Conservation (phyloP, 2,888 invertebrate genomes). For the Cordilura impudica region DNA sequence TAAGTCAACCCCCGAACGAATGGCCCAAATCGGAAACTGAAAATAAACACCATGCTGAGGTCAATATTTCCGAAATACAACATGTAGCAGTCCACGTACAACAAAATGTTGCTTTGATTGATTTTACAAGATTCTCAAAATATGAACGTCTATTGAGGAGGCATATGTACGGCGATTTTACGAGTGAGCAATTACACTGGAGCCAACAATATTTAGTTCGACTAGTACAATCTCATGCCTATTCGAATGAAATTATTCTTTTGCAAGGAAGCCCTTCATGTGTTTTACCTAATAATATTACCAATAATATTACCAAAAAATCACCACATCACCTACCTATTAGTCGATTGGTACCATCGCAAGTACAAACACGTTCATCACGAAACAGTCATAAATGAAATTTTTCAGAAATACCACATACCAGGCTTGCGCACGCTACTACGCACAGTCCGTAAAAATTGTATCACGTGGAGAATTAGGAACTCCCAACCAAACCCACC, state of each 20-base stretch:
- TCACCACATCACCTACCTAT: too few species aligned
- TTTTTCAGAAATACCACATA: too few species aligned
- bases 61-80: not conserved
- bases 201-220: not conserved
- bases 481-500: slow-evolving; percentile 42
- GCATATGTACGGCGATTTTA: too few species aligned
- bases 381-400: slow-evolving; percentile 49
- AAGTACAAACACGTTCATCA: slow-evolving; percentile 51
- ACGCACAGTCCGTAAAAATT: slow-evolving; percentile 48
- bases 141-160: too few species aligned
- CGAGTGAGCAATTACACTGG: not conserved
- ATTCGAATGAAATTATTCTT: not conserved
- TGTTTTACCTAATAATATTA: too few species aligned
- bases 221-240: not conserved
- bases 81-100: not conserved
- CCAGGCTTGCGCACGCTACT: slow-evolving; percentile 50
- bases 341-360: slow-evolving; percentile 55
- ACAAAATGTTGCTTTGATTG: too few species aligned
- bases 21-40: not conserved
- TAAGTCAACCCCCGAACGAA: not conserved
- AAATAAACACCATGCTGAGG: not conserved
- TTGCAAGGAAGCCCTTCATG: too few species aligned
- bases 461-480: slow-evolving; percentile 32
- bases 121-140: too few species aligned
- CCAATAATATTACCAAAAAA: too few species aligned